Conservation (phyloP, 2,888 invertebrate genomes). For the Xylophagus ater region DNA sequence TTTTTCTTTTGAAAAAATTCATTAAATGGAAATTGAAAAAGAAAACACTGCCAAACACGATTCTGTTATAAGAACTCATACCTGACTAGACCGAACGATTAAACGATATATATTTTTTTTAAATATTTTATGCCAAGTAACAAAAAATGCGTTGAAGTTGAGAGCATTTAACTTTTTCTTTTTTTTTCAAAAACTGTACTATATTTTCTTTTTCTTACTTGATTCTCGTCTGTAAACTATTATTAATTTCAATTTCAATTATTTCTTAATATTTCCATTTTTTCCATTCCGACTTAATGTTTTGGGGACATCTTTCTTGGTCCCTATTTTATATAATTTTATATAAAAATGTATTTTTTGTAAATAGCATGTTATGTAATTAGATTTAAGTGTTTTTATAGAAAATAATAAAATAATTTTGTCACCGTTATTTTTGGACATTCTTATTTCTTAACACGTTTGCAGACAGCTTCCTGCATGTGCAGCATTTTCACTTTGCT, state of each 20-base stretch:
- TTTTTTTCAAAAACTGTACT: too few species aligned
- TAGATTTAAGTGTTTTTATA: slow-evolving; percentile 21
- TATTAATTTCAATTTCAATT: neutral
- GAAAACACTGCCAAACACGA: slow-evolving; percentile 16
- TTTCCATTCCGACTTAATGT: neutral
- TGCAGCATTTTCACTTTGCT: too few species aligned
- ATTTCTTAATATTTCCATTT: neutral
- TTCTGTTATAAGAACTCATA: too few species aligned
- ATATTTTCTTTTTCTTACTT: neutral
- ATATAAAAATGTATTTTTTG: slow-evolving; percentile 29
- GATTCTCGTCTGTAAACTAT: neutral
- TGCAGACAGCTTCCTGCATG: too few species aligned
- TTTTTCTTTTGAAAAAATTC: too few species aligned
- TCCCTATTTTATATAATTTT: too few species aligned
- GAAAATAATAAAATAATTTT: slow-evolving; percentile 38
- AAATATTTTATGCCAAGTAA: slow-evolving; percentile 15
- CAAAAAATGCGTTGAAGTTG: slow-evolving; percentile 15
- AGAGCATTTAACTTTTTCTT: too few species aligned
- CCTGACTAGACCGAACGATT: too few species aligned
- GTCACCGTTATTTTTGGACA: slow-evolving; percentile 41
- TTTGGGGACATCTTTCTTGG: slow-evolving; percentile 1
- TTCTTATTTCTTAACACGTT: too few species aligned
- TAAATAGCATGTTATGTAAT: slow-evolving; percentile 26
- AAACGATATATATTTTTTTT: too few species aligned
- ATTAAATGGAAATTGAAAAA: slow-evolving; percentile 10